A percentile compares a stretch with the other conserved stretches of the same genome.
Evolutionary conservation across 53 echinoderm and acorn worm genomes (phyloP).

Genomic region (Antedon mediterranea): DNA sequence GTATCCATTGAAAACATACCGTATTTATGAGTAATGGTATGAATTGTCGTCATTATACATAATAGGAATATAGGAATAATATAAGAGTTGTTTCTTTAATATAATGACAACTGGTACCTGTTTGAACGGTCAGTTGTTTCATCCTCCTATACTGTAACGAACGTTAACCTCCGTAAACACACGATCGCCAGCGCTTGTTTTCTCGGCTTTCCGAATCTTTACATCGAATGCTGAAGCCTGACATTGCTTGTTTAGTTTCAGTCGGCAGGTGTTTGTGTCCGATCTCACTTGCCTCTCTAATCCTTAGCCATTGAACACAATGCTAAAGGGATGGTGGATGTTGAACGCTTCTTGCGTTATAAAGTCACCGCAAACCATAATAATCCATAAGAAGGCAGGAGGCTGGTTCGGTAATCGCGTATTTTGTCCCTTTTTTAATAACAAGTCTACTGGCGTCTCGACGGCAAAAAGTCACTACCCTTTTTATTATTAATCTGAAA

Average conservation of each 20-base stretch:
- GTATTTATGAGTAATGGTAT: too few relatives aligned
- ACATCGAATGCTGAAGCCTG: neutral
- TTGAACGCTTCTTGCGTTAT: neutral
- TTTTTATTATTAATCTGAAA: neutral
- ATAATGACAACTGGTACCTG: neutral
- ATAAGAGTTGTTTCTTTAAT: neutral
- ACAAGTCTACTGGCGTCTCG: neutral
- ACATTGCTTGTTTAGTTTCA: neutral
- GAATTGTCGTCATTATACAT: too few relatives aligned
- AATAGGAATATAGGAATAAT: too few relatives aligned
- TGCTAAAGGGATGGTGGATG: neutral
- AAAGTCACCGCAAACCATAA: neutral
- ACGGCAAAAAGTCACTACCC: neutral
- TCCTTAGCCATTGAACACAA: neutral
- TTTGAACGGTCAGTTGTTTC: neutral
- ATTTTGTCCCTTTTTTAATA: constrained; percentile 1
- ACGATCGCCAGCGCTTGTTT: neutral
- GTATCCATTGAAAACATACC: too few relatives aligned
- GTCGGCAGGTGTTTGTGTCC: neutral
- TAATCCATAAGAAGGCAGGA: neutral
- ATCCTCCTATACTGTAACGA: neutral
- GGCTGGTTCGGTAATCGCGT: neutral
- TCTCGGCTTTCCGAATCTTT: neutral
- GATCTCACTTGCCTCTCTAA: neutral
- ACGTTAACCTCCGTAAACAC: neutral